Evolutionary conservation across 2,888 invertebrate species (phyloP).

Genomic region (Helicoverpa assulta): DNA sequence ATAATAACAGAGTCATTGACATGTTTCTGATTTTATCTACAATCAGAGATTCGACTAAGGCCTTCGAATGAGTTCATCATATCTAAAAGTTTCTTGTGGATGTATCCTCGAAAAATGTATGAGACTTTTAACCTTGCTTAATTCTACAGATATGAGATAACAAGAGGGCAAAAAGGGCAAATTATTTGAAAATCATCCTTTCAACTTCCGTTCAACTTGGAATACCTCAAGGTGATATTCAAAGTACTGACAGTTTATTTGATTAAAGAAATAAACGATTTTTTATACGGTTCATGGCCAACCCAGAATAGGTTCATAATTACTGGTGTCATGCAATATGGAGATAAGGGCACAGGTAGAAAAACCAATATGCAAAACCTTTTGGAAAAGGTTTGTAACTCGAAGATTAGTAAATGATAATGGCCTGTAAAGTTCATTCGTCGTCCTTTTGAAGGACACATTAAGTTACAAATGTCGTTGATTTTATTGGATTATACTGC

Average conservation of each 20-base stretch:
- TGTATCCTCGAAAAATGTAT: neutral
- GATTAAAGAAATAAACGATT: too few relatives aligned
- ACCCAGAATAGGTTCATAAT: too few relatives aligned
- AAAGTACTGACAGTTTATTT: too few relatives aligned
- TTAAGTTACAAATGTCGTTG: neutral
- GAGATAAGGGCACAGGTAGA: too few relatives aligned
- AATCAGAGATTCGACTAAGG: constrained; percentile 21
- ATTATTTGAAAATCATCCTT: neutral
- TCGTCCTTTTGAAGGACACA: neutral
- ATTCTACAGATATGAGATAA: neutral
- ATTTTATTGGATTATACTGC: too few relatives aligned
- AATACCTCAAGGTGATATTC: too few relatives aligned
- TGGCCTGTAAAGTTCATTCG: neutral
- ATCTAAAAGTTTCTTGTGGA: neutral
- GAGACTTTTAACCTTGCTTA: neutral
- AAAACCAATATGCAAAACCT: neutral
- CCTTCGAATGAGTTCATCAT: constrained; percentile 27
- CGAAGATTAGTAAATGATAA: neutral
- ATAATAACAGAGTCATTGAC: constrained; percentile 25
- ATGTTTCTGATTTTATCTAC: neutral
- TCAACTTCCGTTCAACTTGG: too few relatives aligned
- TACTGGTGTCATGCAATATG: too few relatives aligned
- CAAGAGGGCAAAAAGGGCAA: neutral
- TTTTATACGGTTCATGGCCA: too few relatives aligned
- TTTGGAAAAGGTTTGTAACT: neutral